phyloP scores from a whole-genome alignment of 2,113 vertebrate genomes.

The Microtus pennsylvanicus region DNA sequence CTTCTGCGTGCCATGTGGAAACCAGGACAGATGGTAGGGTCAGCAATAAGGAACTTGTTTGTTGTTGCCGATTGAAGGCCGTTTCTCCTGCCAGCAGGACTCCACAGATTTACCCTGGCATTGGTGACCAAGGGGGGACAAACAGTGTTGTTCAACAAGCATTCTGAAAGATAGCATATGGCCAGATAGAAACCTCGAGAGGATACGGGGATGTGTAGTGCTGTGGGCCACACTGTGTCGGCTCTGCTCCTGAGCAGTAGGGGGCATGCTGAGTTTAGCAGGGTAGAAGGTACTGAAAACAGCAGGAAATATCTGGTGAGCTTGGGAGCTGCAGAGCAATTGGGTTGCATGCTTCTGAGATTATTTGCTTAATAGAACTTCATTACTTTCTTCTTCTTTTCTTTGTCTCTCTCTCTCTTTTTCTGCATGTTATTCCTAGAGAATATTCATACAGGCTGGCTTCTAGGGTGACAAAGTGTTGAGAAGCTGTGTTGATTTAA shows the following conservation, averaged over 20 bases:
- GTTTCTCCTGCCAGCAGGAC: conserved; percentile 78
- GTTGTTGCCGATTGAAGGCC: conserved; percentile 73
- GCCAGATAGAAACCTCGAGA: conserved; percentile 69
- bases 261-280: conserved; percentile 64
- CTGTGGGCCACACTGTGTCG: conserved; percentile 2
- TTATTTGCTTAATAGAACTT: conserved; percentile 34
- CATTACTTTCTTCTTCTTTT: conserved; percentile 6
- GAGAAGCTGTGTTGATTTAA: conserved; percentile 41
- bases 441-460: conserved; percentile 22
- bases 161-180: conserved; percentile 81
- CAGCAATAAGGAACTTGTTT: conserved; percentile 77
- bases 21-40: conserved; percentile 79
- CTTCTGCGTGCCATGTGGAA: conserved; percentile 36
- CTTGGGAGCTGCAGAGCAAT: neutral
- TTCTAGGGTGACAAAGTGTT: conserved; percentile 53
- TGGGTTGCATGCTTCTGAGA: conserved; percentile 43
- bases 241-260: conserved; percentile 72
- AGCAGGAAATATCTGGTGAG: conserved; percentile 25
- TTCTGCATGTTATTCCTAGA: conserved; percentile 18
- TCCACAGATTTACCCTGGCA: conserved; percentile 78
- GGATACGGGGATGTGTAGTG: conserved; percentile 8
- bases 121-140: conserved; percentile 77
- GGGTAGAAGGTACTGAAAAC: conserved; percentile 43
- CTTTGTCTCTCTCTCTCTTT: too few species aligned
- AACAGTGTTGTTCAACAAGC: conserved; percentile 79